Base-by-base conservation (phyloP, 2,797 vertebrate species). In the Trachops cirrhosus region DNA sequence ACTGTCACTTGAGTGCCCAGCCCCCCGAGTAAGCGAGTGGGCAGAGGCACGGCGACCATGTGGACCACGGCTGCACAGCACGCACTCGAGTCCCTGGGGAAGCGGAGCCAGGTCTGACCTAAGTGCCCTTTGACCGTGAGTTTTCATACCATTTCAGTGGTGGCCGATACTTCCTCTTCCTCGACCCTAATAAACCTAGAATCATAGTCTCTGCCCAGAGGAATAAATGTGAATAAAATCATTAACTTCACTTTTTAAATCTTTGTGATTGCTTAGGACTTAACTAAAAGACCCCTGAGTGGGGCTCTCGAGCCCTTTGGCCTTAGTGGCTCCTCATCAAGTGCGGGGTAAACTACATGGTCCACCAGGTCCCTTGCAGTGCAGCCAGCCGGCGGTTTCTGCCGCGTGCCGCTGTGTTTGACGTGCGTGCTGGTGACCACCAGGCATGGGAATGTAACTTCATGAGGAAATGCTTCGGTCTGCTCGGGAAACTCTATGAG, bases 81-180 rank as follows among this genome's bases (percentile, higher is more conserved):
- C 34, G 16, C 26, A 34, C 44, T 5, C 15, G 21, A 78, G 46
- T 75, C 50, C 6, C 16, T 62, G 24, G 57, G 71, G 37, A 52
- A 21, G n/a, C 1, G 16, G 78, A 93, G 75, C 78, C 54, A 39
- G 4, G 64, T 77, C 41, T 95, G 92, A 98, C 97, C 93, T 67
- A 97, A 98, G 98, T 98, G 98, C 93, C 97, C 98, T 98, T 97
- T 94, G 97, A 95, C 82, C 70, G 7, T 44, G 87, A 54, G 50
- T 74, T 73, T 73, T 82, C 88, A 52, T 34, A 7, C 70, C 41
- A 67, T 62, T 90, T 64, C 64, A 24, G 34, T 91, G 91, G 75
- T 50, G 5, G 18, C 68, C n/a, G 59, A 0, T 50, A 9, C 44
- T 62, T 83, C 70, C 64, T 89, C 70, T 57, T 89, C 79, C 88